Conservation (phyloP, 2,113 vertebrate genomes). For the Megaceryle maxima region DNA sequence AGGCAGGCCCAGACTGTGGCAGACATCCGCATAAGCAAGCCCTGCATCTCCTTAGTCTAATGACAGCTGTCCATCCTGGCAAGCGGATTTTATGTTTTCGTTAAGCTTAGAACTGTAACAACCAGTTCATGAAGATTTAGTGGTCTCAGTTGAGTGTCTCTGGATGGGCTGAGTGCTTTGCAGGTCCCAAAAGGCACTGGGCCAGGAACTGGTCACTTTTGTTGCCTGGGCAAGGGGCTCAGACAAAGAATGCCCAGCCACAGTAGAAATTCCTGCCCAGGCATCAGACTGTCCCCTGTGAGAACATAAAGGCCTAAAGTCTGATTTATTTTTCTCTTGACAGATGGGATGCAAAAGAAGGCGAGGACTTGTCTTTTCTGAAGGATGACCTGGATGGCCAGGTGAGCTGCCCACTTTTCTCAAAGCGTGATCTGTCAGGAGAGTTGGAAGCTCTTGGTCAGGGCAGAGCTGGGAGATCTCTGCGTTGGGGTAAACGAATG, state of each 20-base stretch:
- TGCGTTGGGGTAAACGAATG: background rate
- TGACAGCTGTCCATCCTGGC: background rate
- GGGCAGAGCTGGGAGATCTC: background rate
- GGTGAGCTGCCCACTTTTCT: slow-evolving; percentile 44
- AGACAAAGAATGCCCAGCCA: background rate
- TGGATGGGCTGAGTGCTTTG: background rate
- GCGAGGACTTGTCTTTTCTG: slow-evolving; percentile 48
- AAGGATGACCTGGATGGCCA: slow-evolving; percentile 61
- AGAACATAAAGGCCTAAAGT: background rate
- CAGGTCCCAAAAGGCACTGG: background rate
- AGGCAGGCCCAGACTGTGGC: background rate
- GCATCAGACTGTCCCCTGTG: background rate
- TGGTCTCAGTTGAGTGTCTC: background rate
- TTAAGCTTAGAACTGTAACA: background rate
- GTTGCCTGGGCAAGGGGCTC: background rate
- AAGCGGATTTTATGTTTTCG: background rate
- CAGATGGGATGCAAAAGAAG: slow-evolving; percentile 77
- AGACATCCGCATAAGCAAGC: background rate
- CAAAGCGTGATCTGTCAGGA: background rate
- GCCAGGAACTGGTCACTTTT: background rate
- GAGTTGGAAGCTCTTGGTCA: background rate
- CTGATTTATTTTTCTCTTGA: background rate
- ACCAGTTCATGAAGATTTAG: background rate
- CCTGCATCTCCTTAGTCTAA: background rate
- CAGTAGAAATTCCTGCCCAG: background rate